Evolutionary conservation across 2,888 invertebrate genomes (phyloP).

Genomic region (Rutpela maculata): DNA sequence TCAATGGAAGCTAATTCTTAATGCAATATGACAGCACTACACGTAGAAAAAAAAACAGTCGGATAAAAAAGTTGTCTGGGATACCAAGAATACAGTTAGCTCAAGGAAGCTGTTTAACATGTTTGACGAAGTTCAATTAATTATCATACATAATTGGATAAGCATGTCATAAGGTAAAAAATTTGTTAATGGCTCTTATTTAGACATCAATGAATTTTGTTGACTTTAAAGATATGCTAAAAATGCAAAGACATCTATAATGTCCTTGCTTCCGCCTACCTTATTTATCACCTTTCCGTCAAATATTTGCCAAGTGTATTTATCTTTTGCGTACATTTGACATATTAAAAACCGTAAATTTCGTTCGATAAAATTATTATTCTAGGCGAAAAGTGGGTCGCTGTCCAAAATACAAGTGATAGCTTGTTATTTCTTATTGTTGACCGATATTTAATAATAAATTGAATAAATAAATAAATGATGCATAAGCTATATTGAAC

Average conservation of each 20-base stretch:
- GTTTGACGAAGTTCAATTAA: constrained; percentile 14
- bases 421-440: too few relatives aligned
- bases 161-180: constrained; percentile 6
- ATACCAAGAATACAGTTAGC: neutral
- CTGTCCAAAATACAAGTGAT: too few relatives aligned
- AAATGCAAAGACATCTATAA: neutral
- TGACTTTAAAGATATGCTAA: neutral
- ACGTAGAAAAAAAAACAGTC: neutral
- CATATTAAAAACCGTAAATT: too few relatives aligned
- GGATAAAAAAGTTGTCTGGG: neutral
- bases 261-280: neutral
- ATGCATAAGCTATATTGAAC: too few relatives aligned
- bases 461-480: too few relatives aligned
- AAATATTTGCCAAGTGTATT: too few relatives aligned
- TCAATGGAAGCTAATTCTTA: neutral
- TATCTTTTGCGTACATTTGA: too few relatives aligned
- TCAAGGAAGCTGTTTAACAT: neutral
- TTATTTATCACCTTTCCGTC: neutral
- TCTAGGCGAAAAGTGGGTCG: too few relatives aligned
- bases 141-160: constrained; percentile 13
- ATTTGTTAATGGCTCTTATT: neutral
- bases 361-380: too few relatives aligned
- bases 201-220: neutral
- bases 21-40: constrained; percentile 8
- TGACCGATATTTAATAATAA: too few relatives aligned